Evolutionary conservation across 2,797 vertebrate species (phyloP).

Genomic region (Pempheris klunzingeri): DNA sequence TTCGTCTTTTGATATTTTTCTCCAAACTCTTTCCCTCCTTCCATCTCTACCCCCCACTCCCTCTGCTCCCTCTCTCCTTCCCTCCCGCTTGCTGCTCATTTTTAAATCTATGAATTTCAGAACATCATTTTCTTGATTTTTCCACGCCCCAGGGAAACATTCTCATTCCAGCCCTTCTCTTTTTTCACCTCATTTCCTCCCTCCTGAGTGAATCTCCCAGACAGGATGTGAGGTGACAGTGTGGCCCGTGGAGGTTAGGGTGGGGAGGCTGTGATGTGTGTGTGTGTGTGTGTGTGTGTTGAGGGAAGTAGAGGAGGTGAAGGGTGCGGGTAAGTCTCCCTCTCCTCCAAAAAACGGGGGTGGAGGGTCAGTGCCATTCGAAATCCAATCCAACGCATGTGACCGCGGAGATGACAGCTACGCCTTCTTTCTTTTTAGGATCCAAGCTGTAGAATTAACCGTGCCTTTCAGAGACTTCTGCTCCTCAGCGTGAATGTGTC

Average conservation of each 20-base stretch:
- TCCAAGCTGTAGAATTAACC: constrained; percentile 57
- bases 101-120: constrained; percentile 89
- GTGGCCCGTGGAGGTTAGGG: constrained; percentile 66
- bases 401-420: constrained; percentile 50
- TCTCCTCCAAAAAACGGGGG: constrained; percentile 14
- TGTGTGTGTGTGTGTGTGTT: constrained; percentile 21
- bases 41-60: neutral
- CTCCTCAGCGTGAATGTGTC: constrained; percentile 42
- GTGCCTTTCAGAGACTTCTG: constrained; percentile 54
- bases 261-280: constrained; percentile 13
- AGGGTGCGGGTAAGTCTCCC: neutral
- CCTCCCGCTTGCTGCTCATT: constrained; percentile 81
- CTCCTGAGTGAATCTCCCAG: constrained; percentile 78
- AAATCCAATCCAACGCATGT: constrained; percentile 66
- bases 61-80: constrained; percentile 42
- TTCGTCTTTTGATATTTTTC: constrained; percentile 19
- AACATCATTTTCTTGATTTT: constrained; percentile 87
- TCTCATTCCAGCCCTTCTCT: constrained; percentile 81
- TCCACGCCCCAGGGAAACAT: constrained; percentile 81
- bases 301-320: constrained; percentile 1
- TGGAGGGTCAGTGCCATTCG: constrained; percentile 51
- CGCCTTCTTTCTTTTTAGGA: constrained; percentile 49
- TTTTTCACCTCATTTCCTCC: constrained; percentile 82
- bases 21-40: constrained; percentile 22
- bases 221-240: constrained; percentile 80